Evolutionary conservation across 2,888 invertebrate species (phyloP).

Genomic region (Cheilosia soror): DNA sequence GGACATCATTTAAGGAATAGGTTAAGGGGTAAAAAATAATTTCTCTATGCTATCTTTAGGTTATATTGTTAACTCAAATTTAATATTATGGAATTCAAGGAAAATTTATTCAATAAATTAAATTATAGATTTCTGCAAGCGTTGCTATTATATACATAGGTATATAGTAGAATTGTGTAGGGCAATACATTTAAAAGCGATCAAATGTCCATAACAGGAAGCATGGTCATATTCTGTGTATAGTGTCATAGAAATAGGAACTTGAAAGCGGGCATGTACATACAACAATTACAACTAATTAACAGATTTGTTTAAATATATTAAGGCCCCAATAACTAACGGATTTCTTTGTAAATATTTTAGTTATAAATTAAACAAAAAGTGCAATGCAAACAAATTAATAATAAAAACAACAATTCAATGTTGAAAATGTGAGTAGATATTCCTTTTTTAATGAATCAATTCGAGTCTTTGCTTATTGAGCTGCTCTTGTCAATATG

Average conservation of each 20-base stretch:
- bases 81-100: conserved; percentile 14
- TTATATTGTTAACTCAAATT: conserved; percentile 6
- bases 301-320: conserved; percentile 15
- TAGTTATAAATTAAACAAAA: background rate
- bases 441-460: no score
- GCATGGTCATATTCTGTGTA: conserved; percentile 44
- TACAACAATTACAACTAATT: conserved; percentile 57
- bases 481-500: background rate
- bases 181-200: conserved; percentile 42
- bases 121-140: conserved; percentile 70
- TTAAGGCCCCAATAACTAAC: conserved; percentile 32
- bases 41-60: conserved; percentile 64
- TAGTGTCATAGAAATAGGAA: conserved; percentile 43
- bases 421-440: conserved; percentile 7
- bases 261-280: conserved; percentile 58
- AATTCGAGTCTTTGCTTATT: background rate
- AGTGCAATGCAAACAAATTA: conserved; percentile 33
- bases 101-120: conserved; percentile 34
- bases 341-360: background rate
- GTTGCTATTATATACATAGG: conserved; percentile 10
- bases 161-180: conserved; percentile 43
- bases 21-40: conserved; percentile 20
- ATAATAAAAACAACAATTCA: conserved; percentile 6
- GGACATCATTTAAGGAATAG: conserved; percentile 16
- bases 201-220: conserved; percentile 43